Evolutionary conservation across 2,797 vertebrate species (phyloP).

Genomic region (Tokudaia tokunoshimensis): DNA sequence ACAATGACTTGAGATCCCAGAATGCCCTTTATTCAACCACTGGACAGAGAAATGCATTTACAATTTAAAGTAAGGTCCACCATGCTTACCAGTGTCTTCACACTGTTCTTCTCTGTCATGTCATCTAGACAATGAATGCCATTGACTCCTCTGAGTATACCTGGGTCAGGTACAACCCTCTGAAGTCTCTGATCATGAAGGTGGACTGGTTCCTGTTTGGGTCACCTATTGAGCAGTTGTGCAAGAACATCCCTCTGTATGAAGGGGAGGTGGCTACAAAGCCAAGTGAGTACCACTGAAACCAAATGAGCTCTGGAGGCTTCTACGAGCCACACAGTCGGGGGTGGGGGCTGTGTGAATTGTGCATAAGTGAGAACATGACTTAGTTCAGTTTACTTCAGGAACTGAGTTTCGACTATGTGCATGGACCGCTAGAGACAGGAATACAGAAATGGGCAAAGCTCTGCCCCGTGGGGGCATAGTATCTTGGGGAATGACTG

Average conservation of each 20-base stretch:
- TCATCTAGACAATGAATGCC: slow-evolving; percentile 79
- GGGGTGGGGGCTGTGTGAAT: not conserved
- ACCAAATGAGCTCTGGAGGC: not conserved
- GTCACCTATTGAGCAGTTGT: slow-evolving; percentile 82
- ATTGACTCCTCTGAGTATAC: slow-evolving; percentile 76
- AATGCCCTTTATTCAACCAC: not conserved
- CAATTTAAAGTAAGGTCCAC: not conserved
- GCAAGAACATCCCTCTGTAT: slow-evolving; percentile 86
- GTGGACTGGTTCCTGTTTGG: slow-evolving; percentile 85
- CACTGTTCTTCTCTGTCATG: not conserved
- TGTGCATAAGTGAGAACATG: not conserved
- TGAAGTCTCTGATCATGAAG: slow-evolving; percentile 61
- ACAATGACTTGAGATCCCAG: not conserved
- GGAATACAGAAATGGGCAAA: not conserved
- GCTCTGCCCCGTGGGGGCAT: not conserved
- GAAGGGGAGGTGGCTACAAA: slow-evolving; percentile 50
- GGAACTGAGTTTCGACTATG: not conserved
- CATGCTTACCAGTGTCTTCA: not conserved
- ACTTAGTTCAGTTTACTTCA: not conserved
- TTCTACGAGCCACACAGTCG: not conserved
- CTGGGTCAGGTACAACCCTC: slow-evolving; percentile 84
- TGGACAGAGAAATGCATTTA: slow-evolving; percentile 14
- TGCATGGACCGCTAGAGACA: not conserved
- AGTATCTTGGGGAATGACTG: not conserved
- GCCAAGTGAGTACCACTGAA: slow-evolving; percentile 80